Base-by-base conservation (phyloP, 2,888 invertebrate species). In the Lingula anatina region DNA sequence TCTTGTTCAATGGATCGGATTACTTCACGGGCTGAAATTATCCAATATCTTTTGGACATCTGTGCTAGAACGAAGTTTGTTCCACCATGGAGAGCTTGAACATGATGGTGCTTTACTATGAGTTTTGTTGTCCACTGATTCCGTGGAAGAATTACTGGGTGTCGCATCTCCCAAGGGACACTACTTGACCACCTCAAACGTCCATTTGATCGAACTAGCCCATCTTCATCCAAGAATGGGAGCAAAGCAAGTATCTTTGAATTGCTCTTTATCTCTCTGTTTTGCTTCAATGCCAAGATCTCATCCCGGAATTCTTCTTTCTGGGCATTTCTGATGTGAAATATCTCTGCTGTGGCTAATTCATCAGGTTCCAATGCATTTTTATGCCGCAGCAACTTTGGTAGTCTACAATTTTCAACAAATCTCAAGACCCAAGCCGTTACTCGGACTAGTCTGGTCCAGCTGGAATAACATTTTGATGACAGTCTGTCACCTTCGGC, bases 11-110 rank as follows among this genome's bases (percentile, higher is more conserved):
- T 45, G 12, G 45, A 42, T 28, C 47, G 12, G 18, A 52, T 58
- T 26, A 9, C 50, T 31, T 54, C 46, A 15, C 54, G 18, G 12
- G 37, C 55, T 18, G 49, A 37, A 21, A 54, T 24, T 37, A 56
- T 50, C 51, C 50, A 51, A 42, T 42, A 56, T 28, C 47, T 36
- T 12, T 49, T 18, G 5, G 44, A 44, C 15, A 55, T 5, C 5
- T 25, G 35, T 23, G 44, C 37, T 15, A 55, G 31, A 3, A 37
- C 23, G 18, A 50, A 50, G 25, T 50, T 50, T 3, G 47, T 47
- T 15, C 55, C 50, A 9, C 23, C 37, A 9, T 35, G 28, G 45
- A 54, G 51, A 26, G 46, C 47, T 24, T 44, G 12, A 0, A 42
- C 45, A 37, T 55, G 55, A 39, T 49, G 23, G 28, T 43, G 20